Evolutionary conservation across 1,140 invertebrate species (phyloP).

Genomic region (Drosophila arawakana): DNA sequence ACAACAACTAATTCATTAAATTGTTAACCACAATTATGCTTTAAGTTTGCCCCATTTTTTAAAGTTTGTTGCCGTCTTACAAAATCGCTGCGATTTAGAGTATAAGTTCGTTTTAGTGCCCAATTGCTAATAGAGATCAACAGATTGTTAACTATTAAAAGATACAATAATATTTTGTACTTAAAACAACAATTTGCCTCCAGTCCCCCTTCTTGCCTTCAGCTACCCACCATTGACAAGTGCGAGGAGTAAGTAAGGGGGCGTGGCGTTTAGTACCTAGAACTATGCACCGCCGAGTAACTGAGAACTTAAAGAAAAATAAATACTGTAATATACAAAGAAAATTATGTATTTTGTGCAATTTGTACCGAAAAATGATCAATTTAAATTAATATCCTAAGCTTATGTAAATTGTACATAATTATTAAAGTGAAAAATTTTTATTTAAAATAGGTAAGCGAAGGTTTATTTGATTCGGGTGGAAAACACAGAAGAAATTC

Average conservation of each 20-base stretch:
- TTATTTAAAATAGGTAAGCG: constrained; percentile 1
- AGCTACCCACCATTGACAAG: not conserved
- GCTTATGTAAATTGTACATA: constrained; percentile 59
- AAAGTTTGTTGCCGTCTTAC: constrained; percentile 55
- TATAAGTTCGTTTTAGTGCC: constrained; percentile 65
- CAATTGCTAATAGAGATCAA: constrained; percentile 23
- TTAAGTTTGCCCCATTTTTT: constrained; percentile 21
- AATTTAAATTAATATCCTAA: constrained; percentile 49
- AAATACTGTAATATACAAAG: constrained; percentile 21
- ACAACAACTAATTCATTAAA: constrained; percentile 22
- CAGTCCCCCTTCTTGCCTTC: not conserved
- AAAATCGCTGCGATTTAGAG: constrained; percentile 55
- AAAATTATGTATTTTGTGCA: constrained; percentile 44
- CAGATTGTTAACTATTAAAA: constrained; percentile 44
- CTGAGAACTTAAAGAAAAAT: constrained; percentile 32
- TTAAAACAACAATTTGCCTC: constrained; percentile 36
- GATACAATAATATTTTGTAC: constrained; percentile 58
- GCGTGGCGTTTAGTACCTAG: constrained; percentile 18
- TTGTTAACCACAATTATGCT: constrained; percentile 28
- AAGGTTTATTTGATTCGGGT: not conserved
- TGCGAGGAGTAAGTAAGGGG: not conserved
- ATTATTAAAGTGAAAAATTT: constrained; percentile 54
- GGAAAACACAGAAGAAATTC: not conserved
- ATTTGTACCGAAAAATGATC: constrained; percentile 63
- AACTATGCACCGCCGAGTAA: constrained; percentile 45